Conservation (phyloP, 2,113 vertebrate species). For the Cololabis saira region DNA sequence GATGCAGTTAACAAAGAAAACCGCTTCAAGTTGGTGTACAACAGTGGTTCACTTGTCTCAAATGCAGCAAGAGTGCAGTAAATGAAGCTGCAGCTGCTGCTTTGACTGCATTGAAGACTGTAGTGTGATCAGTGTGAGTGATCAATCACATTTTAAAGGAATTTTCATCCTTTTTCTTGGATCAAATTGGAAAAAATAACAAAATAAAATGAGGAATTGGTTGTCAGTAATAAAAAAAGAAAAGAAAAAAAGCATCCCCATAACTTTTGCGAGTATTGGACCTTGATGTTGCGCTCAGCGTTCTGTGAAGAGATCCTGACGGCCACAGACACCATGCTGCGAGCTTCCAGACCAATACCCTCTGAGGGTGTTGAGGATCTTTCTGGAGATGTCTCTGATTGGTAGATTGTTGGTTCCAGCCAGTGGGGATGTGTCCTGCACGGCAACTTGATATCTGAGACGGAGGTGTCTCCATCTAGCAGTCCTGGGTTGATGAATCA, state of each 20-base stretch:
- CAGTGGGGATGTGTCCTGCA: constrained; percentile 89
- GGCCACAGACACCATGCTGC: constrained; percentile 93
- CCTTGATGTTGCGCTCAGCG: constrained; percentile 92
- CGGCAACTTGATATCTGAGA: constrained; percentile 86
- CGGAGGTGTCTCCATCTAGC: constrained; percentile 83
- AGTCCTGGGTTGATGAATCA: constrained; percentile 75
- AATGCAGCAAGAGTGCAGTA: too few relatives aligned
- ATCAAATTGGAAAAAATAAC: too few relatives aligned
- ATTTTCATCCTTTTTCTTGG: too few relatives aligned
- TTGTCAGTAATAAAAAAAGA: too few relatives aligned
- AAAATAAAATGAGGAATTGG: too few relatives aligned
- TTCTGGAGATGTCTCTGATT: constrained; percentile 85
- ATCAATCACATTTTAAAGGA: too few relatives aligned
- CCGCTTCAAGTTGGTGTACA: neutral
- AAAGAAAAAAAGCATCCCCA: too few relatives aligned
- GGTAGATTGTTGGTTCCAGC: constrained; percentile 93
- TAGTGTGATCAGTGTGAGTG: too few relatives aligned
- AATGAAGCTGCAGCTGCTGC: too few relatives aligned
- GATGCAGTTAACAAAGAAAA: neutral
- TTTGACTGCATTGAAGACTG: too few relatives aligned
- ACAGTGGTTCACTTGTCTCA: neutral
- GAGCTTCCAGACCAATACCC: constrained; percentile 86
- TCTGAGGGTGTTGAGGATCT: constrained; percentile 82
- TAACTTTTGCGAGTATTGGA: constrained; percentile 41
- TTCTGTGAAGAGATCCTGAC: constrained; percentile 93